Evolutionary conservation across 1,140 invertebrate genomes (phyloP).

Genomic region (Sarcophaga peregrina): DNA sequence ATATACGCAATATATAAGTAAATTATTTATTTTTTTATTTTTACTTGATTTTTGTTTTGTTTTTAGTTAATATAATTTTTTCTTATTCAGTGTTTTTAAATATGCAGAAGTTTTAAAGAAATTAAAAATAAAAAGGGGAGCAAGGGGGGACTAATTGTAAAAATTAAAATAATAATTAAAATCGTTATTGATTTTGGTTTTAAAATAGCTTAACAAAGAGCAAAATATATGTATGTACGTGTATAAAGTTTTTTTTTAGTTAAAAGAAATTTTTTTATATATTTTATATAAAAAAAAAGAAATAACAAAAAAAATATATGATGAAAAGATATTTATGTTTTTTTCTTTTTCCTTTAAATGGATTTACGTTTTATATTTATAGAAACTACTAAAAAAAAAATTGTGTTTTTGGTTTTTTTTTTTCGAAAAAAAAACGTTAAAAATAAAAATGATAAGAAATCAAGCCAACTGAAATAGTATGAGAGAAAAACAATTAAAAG

Average conservation of each 20-base stretch:
- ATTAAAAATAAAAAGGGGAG: constrained; percentile 25
- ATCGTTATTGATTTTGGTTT: not conserved
- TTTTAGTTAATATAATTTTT: constrained; percentile 44
- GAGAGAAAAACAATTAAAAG: not conserved
- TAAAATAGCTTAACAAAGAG: constrained; percentile 2
- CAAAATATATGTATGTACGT: constrained; percentile 13
- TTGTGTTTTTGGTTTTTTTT: not conserved
- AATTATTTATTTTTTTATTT: constrained; percentile 55
- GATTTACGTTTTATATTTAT: constrained; percentile 19
- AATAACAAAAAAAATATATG: constrained; percentile 35
- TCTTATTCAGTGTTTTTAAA: constrained; percentile 18
- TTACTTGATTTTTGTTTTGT: constrained; percentile 42
- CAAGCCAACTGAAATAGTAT: not conserved
- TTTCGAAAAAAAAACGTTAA: constrained; percentile 17
- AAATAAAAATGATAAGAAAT: not conserved
- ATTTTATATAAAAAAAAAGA: constrained; percentile 4
- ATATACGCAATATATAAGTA: constrained; percentile 46
- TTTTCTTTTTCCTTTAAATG: not conserved
- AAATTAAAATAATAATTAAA: constrained; percentile 29
- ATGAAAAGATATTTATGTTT: constrained; percentile 1
- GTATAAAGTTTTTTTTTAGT: not conserved
- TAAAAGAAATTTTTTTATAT: constrained; percentile 10
- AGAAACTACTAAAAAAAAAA: constrained; percentile 8
- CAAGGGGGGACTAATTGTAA: not conserved
- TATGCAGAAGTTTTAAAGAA: not conserved